These are phyloP conservation scores for Sclerurus mexicanus DNA, from an alignment of 2,113 vertebrate genomes.

Conservation along the genomic window DNA sequence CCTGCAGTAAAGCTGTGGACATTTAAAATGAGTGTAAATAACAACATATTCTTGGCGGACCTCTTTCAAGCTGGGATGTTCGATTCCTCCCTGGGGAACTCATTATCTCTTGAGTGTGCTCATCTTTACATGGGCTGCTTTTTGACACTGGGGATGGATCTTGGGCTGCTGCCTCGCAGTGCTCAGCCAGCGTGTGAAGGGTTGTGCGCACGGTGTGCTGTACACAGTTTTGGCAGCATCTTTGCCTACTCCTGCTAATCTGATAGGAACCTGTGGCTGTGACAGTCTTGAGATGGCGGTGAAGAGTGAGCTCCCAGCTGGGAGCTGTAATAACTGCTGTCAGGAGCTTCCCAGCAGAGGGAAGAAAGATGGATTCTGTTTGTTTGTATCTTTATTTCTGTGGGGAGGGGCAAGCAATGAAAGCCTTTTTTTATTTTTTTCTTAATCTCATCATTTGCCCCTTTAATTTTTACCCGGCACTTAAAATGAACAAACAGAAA, in stretches of 20 bases:
- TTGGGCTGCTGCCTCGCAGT: neutral
- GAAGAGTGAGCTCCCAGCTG: constrained; percentile 9
- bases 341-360: neutral
- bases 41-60: neutral
- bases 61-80: constrained; percentile 3
- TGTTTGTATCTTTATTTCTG: constrained; percentile 34
- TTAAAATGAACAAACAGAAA: neutral
- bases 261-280: neutral
- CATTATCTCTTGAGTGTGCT: constrained; percentile 44
- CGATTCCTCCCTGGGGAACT: neutral
- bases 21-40: constrained; percentile 30
- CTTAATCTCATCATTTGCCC: neutral
- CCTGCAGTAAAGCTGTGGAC: neutral
- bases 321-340: constrained; percentile 11
- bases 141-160: neutral
- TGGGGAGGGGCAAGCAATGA: neutral
- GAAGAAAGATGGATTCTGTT: constrained; percentile 18
- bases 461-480: constrained; percentile 10
- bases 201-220: accelerated
- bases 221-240: neutral
- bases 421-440: neutral
- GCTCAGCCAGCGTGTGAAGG: neutral
- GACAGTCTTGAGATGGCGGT: neutral
- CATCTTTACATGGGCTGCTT: neutral
- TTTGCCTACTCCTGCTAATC: neutral